Conservation (phyloP, 2,113 vertebrate genomes). For the Cyprinodon variegatus region DNA sequence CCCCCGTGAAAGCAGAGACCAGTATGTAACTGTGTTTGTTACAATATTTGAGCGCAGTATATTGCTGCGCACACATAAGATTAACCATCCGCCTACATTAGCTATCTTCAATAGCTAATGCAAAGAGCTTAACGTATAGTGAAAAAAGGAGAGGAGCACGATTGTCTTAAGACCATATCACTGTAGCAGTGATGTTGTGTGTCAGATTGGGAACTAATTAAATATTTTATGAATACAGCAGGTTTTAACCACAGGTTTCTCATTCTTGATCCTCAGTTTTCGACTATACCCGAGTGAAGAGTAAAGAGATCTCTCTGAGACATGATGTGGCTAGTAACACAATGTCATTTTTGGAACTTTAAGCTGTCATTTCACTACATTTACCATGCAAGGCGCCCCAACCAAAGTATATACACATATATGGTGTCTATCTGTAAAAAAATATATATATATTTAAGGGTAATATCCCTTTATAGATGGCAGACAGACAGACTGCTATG, state of each 20-base stretch:
- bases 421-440: too few species aligned
- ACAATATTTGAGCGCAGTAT: too few species aligned
- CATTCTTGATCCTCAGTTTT: conserved; percentile 32
- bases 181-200: conserved; percentile 75
- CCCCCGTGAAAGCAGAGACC: conserved; percentile 78
- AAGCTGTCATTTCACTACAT: too few species aligned
- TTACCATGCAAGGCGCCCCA: conserved; percentile 53
- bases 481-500: too few species aligned
- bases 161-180: conserved; percentile 80
- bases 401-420: conserved; percentile 12
- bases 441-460: too few species aligned
- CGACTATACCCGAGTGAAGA: conserved; percentile 48
- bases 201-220: conserved; percentile 60
- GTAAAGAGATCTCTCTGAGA: conserved; percentile 54
- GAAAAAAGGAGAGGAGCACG: conserved; percentile 40
- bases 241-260: conserved; percentile 57
- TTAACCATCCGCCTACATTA: conserved; percentile 71
- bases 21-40: conserved; percentile 80
- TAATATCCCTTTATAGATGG: too few species aligned
- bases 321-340: conserved; percentile 70
- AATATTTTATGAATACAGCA: conserved; percentile 64
- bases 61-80: conserved; percentile 55
- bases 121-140: conserved; percentile 38
- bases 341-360: background rate
- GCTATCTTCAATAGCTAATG: conserved; percentile 59